Conservation (phyloP, 2,113 vertebrate species). For the Vombatus ursinus region DNA sequence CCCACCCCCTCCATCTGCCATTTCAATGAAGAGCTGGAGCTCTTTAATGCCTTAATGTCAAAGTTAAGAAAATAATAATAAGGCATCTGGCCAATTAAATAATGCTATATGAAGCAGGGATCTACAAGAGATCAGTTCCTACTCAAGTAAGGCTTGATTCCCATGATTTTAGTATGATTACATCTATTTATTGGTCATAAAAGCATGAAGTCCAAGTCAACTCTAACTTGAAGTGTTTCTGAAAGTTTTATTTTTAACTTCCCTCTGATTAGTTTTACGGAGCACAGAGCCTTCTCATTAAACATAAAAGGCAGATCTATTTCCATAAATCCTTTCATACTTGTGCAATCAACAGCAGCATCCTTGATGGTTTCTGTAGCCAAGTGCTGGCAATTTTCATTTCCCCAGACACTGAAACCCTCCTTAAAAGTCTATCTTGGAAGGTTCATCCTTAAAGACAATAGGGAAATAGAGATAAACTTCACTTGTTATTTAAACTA, state of each 20-base stretch:
- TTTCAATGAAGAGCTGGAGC: no score
- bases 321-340: not conserved
- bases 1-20: no score
- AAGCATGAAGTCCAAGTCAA: not conserved
- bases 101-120: no score
- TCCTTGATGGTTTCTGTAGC: not conserved
- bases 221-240: not conserved
- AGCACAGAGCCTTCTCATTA: not conserved
- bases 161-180: not conserved
- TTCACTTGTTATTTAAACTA: not conserved
- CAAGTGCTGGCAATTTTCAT: not conserved
- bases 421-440: not conserved
- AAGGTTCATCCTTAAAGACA: not conserved
- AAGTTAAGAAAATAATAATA: no score
- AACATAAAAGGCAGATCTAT: not conserved
- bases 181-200: not conserved
- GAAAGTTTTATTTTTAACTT: not conserved
- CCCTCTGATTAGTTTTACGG: not conserved
- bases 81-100: no score
- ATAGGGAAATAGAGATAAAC: not conserved
- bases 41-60: no score
- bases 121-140: not conserved
- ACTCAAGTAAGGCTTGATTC: not conserved
- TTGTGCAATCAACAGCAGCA: not conserved
- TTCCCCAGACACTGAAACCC: not conserved